Percentiles rank a stretch among this genome's conserved stretches.
phyloP scores from a whole-genome alignment of 2,888 invertebrate species.

The Tubulanus polymorphus region DNA sequence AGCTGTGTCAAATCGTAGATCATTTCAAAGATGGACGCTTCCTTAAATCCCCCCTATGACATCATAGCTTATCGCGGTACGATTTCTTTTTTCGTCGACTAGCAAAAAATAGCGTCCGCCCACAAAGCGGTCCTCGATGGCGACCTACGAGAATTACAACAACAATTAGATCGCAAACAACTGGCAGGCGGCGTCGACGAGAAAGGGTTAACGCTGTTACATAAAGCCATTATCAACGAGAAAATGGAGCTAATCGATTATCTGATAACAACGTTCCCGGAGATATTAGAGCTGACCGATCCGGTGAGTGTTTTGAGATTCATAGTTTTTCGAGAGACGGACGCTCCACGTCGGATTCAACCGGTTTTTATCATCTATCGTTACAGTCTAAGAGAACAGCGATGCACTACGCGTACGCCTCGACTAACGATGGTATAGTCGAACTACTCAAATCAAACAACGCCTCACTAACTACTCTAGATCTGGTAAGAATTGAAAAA shows the following conservation, averaged over 20 bases:
- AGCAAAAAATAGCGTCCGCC: slow-evolving; percentile 1
- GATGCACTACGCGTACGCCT: too few species aligned
- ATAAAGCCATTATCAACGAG: slow-evolving; percentile 30
- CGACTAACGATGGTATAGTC: too few species aligned
- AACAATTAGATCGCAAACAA: slow-evolving; percentile 24
- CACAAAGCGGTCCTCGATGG: slow-evolving; percentile 23
- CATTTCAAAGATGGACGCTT: too few species aligned
- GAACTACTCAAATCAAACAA: too few species aligned
- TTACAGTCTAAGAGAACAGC: too few species aligned
- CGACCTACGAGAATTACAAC: slow-evolving; percentile 22
- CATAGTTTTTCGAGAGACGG: neutral
- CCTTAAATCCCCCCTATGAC: too few species aligned
- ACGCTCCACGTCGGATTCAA: neutral
- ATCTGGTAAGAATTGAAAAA: too few species aligned
- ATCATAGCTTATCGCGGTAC: too few species aligned
- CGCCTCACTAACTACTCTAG: too few species aligned
- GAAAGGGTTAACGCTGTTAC: slow-evolving; percentile 30
- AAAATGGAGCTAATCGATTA: slow-evolving; percentile 26
- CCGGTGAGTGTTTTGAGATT: slow-evolving; percentile 27
- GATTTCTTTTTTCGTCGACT: neutral
- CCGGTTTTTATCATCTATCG: too few species aligned
- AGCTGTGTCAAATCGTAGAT: neutral
- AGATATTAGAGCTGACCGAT: slow-evolving; percentile 29
- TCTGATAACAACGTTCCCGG: slow-evolving; percentile 25
- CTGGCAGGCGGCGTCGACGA: slow-evolving; percentile 26